Evolutionary conservation across 2,113 vertebrate species (phyloP).

Genomic region (Thinocorus orbignyianus): DNA sequence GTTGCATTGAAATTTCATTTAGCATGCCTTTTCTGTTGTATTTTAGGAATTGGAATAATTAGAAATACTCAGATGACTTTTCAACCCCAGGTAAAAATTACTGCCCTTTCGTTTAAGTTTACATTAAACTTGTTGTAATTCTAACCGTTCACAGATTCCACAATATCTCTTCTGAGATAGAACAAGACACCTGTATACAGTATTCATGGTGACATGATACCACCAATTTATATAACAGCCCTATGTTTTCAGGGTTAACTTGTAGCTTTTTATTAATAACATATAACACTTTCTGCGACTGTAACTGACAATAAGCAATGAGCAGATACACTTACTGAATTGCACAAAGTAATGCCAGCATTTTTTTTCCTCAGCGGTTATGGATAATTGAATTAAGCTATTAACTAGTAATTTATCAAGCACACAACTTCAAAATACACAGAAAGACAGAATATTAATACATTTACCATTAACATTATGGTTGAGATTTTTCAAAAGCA

Average conservation of each 20-base stretch:
- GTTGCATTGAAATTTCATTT: background rate
- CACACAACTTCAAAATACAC: background rate
- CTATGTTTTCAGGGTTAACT: background rate
- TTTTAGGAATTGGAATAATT: background rate
- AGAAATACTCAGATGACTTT: background rate
- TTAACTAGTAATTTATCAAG: background rate
- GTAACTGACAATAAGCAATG: background rate
- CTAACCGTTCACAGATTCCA: background rate
- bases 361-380: background rate
- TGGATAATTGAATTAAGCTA: background rate
- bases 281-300: background rate
- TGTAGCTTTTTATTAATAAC: background rate
- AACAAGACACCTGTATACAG: background rate
- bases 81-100: background rate
- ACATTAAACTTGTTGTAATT: background rate
- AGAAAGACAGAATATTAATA: background rate
- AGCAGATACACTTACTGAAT: background rate
- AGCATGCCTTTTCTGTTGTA: background rate
- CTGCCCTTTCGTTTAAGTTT: background rate
- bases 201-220: background rate
- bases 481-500: background rate
- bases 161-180: background rate
- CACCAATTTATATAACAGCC: background rate
- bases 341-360: background rate
- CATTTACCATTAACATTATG: background rate